Percentiles rank a stretch among this genome's conserved stretches.
Conservation (phyloP, 2,797 vertebrate genomes). For the Anas acuta region DNA sequence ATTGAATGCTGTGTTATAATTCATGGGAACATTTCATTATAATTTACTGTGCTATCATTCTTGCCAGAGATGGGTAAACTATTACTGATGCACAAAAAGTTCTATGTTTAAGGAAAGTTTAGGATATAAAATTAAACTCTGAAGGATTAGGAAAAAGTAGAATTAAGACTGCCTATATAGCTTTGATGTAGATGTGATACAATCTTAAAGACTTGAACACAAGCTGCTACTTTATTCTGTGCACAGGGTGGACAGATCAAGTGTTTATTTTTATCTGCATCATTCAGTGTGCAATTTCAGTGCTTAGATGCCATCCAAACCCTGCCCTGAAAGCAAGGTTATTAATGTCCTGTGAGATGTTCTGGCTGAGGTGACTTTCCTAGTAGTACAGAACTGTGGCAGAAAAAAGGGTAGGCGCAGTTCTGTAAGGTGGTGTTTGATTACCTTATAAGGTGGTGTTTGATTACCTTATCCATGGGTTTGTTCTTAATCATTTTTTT, state of each 20-base stretch:
- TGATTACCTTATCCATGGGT: neutral
- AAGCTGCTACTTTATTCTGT: constrained; percentile 35
- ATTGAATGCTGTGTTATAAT: constrained; percentile 18
- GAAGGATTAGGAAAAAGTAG: constrained; percentile 34
- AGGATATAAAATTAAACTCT: constrained; percentile 32
- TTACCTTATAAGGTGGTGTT: neutral
- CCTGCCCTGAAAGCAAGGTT: constrained; percentile 30
- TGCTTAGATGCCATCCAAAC: constrained; percentile 25
- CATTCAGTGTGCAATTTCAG: neutral
- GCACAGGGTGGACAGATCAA: constrained; percentile 28
- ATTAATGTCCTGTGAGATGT: constrained; percentile 17
- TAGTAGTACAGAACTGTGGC: neutral
- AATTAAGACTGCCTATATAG: constrained; percentile 6
- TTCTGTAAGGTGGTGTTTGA: neutral
- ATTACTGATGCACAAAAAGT: constrained; percentile 24
- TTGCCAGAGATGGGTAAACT: constrained; percentile 16
- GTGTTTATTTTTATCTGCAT: constrained; percentile 50
- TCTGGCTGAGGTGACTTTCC: neutral
- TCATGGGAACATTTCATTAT: constrained; percentile 29
- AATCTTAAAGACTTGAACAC: neutral
- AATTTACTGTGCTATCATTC: neutral
- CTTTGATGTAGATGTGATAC: constrained; percentile 33
- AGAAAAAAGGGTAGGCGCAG: neutral
- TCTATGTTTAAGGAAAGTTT: constrained; percentile 1
- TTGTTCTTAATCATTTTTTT: neutral